A percentile compares a stretch with the other conserved stretches of the same genome.
Evolutionary conservation across 2,888 invertebrate genomes (phyloP).

Genomic region (Alloscopus bannaensis): DNA sequence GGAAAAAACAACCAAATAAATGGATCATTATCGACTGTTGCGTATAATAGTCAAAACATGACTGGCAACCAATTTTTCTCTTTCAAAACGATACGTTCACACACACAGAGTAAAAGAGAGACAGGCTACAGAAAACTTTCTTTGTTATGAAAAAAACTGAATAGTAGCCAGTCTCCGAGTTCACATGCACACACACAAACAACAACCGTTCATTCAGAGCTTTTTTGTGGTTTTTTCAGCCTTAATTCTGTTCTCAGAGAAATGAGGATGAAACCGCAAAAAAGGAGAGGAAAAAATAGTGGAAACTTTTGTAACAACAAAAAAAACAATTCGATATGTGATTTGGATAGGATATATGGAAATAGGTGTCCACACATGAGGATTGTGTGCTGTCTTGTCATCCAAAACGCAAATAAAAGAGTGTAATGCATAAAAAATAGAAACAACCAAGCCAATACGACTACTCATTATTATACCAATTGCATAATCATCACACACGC

Average conservation of each 20-base stretch:
- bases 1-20: conserved; percentile 32
- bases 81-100: too few relatives aligned
- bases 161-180: not conserved
- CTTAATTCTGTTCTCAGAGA: conserved; percentile 56
- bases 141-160: conserved; percentile 13
- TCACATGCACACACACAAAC: conserved; percentile 26
- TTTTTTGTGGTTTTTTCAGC: conserved; percentile 56
- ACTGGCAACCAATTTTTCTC: conserved; percentile 57
- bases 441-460: conserved; percentile 32
- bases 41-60: conserved; percentile 58
- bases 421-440: conserved; percentile 52
- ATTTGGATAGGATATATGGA: conserved; percentile 11
- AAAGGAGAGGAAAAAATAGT: conserved; percentile 61
- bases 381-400: conserved; percentile 22
- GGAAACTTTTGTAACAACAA: conserved; percentile 48
- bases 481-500: conserved; percentile 50
- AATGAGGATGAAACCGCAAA: conserved; percentile 63
- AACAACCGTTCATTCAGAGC: conserved; percentile 56
- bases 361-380: not conserved
- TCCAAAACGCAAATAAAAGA: conserved; percentile 48
- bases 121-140: conserved; percentile 20
- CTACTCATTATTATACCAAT: conserved; percentile 58
- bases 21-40: conserved; percentile 61
- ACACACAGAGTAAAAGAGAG: too few relatives aligned
- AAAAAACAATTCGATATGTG: conserved; percentile 61